These are phyloP conservation scores for Natrix natrix DNA, from an alignment of 2,797 vertebrate species.

Conservation along the genomic window DNA sequence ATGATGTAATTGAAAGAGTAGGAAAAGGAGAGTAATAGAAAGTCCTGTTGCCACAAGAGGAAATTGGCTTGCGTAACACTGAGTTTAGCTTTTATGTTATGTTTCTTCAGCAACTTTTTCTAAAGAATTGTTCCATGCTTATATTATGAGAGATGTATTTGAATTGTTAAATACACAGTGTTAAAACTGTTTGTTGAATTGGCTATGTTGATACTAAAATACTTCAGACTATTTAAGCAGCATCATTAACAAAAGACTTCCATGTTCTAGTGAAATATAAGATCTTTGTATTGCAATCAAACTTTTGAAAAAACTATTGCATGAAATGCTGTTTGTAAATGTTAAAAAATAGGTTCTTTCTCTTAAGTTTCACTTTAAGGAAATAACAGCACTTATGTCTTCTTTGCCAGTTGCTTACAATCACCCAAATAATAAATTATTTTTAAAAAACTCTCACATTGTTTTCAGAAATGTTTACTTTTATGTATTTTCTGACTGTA, in stretches of 20 bases:
- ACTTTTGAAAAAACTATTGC: background rate
- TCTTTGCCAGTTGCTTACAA: background rate
- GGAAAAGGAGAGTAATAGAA: background rate
- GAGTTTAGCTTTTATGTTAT: background rate
- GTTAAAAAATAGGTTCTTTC: background rate
- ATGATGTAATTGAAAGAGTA: background rate
- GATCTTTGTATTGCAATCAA: background rate
- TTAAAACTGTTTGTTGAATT: background rate
- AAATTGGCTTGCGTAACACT: background rate
- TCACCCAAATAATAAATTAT: background rate
- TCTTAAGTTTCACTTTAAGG: background rate
- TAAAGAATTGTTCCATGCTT: background rate
- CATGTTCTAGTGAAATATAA: background rate
- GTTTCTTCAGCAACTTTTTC: background rate
- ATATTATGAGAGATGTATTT: background rate
- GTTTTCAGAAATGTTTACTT: background rate
- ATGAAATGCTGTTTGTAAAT: background rate
- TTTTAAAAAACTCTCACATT: background rate
- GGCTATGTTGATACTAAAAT: background rate
- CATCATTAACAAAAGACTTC: background rate
- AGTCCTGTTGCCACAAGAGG: background rate
- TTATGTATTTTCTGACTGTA: constrained; percentile 33
- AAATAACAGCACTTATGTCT: constrained; percentile 1
- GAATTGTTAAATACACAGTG: background rate
- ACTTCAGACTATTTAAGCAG: background rate